Conservation (phyloP, 1,140 invertebrate genomes). For the Cylas formicarius region DNA sequence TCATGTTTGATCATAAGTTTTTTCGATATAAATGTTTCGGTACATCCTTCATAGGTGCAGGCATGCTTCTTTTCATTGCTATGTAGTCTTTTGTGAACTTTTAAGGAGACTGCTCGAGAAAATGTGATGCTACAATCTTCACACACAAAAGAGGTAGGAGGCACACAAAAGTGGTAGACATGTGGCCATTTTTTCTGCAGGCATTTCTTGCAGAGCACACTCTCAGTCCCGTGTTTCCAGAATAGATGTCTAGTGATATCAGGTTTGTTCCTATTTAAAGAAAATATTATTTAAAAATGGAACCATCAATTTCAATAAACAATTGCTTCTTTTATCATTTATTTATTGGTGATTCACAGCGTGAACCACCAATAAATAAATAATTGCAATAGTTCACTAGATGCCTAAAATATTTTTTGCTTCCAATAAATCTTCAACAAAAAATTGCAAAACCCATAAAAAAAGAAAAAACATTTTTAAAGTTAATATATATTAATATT, state of each 20-base stretch:
- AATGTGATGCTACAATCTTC: constrained; percentile 72
- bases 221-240: constrained; percentile 86
- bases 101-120: constrained; percentile 65
- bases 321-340: no score
- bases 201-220: constrained; percentile 74
- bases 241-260: constrained; percentile 82
- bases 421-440: neutral
- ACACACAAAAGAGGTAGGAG: constrained; percentile 66
- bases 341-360: no score
- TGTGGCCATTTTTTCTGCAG: constrained; percentile 84
- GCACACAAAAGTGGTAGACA: constrained; percentile 82
- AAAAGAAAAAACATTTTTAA: neutral
- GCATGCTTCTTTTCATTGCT: constrained; percentile 57
- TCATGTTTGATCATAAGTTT: constrained; percentile 67
- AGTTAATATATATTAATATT: no score
- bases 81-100: constrained; percentile 76
- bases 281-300: no score
- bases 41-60: constrained; percentile 61
- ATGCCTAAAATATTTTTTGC: no score
- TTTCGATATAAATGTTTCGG: constrained; percentile 71
- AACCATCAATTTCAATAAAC: no score
- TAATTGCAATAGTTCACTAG: no score
- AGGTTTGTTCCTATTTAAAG: constrained; percentile 55
- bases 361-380: no score
- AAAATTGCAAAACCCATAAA: neutral